Evolutionary conservation across 1,140 invertebrate genomes (phyloP).

Genomic region (Battus philenor): DNA sequence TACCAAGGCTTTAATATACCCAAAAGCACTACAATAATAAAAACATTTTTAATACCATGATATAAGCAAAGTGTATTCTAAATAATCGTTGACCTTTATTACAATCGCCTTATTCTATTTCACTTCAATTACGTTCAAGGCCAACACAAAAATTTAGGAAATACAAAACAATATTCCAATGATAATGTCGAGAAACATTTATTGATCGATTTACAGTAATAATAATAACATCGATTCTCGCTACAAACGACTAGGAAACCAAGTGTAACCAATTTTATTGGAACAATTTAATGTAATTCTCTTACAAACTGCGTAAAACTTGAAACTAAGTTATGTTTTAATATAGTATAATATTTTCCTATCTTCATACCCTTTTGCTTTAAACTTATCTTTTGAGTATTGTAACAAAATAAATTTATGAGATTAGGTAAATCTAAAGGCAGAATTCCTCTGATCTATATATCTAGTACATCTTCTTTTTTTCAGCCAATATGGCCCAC

Average conservation of each 20-base stretch:
- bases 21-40: background rate
- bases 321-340: too few relatives aligned
- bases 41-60: background rate
- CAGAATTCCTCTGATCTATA: too few relatives aligned
- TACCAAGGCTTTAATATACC: too few relatives aligned
- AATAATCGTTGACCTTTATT: conserved; percentile 27
- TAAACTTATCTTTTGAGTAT: too few relatives aligned
- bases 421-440: too few relatives aligned
- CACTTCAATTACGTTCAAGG: conserved; percentile 40
- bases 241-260: conserved; percentile 21
- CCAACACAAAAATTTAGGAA: conserved; percentile 34
- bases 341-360: too few relatives aligned
- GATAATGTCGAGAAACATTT: conserved; percentile 31
- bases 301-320: conserved; percentile 3
- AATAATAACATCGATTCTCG: conserved; percentile 18
- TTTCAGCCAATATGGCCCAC: too few relatives aligned
- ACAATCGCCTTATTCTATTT: conserved; percentile 28
- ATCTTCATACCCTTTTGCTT: too few relatives aligned
- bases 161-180: conserved; percentile 28
- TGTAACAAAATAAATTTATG: too few relatives aligned
- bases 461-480: too few relatives aligned
- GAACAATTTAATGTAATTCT: conserved; percentile 15
- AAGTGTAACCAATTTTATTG: conserved; percentile 32
- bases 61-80: conserved; percentile 6
- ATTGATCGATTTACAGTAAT: conserved; percentile 28